These are phyloP conservation scores for Eptesicus fuscus DNA, from an alignment of 2,113 vertebrate genomes.

Conservation along the genomic window DNA sequence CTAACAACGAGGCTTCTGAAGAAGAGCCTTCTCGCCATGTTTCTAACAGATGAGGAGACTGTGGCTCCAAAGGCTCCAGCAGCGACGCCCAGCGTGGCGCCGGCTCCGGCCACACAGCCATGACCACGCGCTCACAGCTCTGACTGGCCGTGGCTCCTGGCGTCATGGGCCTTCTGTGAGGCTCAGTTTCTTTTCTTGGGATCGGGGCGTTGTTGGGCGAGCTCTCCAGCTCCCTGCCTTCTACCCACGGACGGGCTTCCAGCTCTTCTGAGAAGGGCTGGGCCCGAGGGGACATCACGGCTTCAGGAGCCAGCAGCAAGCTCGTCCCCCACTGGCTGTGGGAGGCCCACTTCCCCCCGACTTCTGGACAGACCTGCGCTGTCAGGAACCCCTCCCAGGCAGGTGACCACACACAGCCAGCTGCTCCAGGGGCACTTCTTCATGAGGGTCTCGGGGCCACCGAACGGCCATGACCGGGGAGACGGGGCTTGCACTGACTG, in stretches of 20 bases:
- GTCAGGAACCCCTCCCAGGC: not conserved
- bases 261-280: not conserved
- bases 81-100: not conserved
- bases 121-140: not conserved
- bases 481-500: not conserved
- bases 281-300: fast-evolving
- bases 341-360: too few species aligned
- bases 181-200: not conserved
- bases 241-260: not conserved
- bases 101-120: not conserved
- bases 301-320: not conserved
- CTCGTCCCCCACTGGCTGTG: not conserved
- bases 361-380: not conserved
- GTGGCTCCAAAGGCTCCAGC: not conserved
- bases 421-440: not conserved
- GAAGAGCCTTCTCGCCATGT: not conserved
- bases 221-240: not conserved
- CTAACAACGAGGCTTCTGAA: not conserved
- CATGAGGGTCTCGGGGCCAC: not conserved
- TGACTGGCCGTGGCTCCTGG: not conserved
- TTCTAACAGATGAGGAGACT: not conserved
- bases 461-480: not conserved
- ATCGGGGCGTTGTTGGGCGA: not conserved
- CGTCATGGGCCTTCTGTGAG: not conserved
- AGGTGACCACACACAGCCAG: not conserved